Percentiles rank a stretch among this genome's conserved stretches.
These are phyloP conservation scores for Aramus guarauna DNA, from an alignment of 2,113 vertebrate species.

Conservation along the genomic window DNA sequence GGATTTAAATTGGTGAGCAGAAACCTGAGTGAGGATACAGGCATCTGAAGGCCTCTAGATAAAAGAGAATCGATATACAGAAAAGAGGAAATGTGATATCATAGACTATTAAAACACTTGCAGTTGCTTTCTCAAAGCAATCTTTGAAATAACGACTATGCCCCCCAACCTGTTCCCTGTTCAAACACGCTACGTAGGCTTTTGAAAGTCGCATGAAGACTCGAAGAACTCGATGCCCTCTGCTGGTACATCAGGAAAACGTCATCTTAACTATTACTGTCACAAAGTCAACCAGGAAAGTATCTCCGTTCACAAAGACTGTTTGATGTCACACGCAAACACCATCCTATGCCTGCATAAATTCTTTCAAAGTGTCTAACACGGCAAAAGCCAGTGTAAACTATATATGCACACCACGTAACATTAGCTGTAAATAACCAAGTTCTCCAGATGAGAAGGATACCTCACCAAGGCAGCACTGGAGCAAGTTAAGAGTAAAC, in stretches of 20 bases:
- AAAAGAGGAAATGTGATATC: not conserved
- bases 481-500: not conserved
- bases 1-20: not conserved
- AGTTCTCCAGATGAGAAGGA: not conserved
- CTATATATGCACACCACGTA: rapidly evolving
- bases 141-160: rapidly evolving
- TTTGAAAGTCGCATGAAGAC: not conserved
- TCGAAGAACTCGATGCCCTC: not conserved
- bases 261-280: no score
- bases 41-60: not conserved
- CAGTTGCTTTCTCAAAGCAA: not conserved
- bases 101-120: not conserved
- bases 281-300: not conserved
- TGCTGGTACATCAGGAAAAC: not conserved
- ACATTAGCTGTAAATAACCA: not conserved
- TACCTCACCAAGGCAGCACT: not conserved
- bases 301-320: not conserved
- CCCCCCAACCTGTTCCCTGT: not conserved
- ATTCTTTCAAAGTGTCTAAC: not conserved
- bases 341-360: not conserved
- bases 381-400: not conserved
- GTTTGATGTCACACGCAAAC: not conserved
- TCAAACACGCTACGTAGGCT: not conserved
- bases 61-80: not conserved
- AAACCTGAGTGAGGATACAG: not conserved